Conservation (phyloP, 2,888 invertebrate species). For the Eupeodes luniger region DNA sequence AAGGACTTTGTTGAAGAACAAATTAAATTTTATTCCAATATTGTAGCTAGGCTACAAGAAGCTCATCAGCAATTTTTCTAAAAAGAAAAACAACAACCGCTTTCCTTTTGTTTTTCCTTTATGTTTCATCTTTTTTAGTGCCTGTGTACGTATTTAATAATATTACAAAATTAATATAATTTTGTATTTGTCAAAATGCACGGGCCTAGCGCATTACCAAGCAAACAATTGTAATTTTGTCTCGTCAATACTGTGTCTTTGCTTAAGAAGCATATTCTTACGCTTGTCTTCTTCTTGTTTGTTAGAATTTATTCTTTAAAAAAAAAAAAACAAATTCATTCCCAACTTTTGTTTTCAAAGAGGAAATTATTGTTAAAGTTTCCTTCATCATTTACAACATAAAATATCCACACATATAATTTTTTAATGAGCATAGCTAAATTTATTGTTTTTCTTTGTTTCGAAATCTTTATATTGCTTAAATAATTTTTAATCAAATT, state of each 20-base stretch:
- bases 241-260: not conserved
- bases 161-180: too few species aligned
- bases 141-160: too few species aligned
- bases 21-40: constrained; percentile 95
- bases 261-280: constrained; percentile 4
- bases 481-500: constrained; percentile 2
- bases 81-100: constrained; percentile 35
- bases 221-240: constrained; percentile 3
- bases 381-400: not conserved
- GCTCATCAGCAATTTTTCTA: constrained; percentile 85
- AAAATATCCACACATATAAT: not conserved
- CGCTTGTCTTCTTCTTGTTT: not conserved
- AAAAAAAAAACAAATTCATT: constrained; percentile 6
- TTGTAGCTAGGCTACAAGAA: constrained; percentile 90
- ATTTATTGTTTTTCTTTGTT: not conserved
- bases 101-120: constrained; percentile 21
- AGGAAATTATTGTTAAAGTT: not conserved
- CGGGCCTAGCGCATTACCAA: not conserved
- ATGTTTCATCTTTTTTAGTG: constrained; percentile 18
- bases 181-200: not conserved
- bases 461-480: not conserved
- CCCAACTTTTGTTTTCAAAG: not conserved
- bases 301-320: not conserved
- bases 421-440: not conserved
- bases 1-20: constrained; percentile 94